phyloP scores from a whole-genome alignment of 2,888 invertebrate species.

The Monopis laevigella region DNA sequence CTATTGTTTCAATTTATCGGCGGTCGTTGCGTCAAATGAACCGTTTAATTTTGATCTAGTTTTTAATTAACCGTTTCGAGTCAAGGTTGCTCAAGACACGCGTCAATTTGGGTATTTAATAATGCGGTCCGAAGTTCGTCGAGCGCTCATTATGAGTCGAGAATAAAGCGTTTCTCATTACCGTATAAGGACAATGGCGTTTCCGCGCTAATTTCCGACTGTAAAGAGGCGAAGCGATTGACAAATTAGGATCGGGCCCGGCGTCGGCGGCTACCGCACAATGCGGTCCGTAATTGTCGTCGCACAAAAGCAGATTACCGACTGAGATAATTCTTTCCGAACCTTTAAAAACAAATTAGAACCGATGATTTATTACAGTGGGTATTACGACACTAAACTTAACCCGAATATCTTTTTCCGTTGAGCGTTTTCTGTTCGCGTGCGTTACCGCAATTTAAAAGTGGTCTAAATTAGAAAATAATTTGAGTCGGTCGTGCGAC shows the following conservation, averaged over 20 bases:
- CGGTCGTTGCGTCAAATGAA: constrained; percentile 41
- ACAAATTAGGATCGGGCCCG: too few species aligned
- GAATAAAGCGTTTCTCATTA: constrained; percentile 1
- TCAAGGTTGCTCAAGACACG: too few species aligned
- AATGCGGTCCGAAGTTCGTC: too few species aligned
- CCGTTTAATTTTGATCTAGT: constrained; percentile 44
- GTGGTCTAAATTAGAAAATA: constrained; percentile 65
- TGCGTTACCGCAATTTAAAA: constrained; percentile 61
- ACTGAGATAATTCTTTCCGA: constrained; percentile 51
- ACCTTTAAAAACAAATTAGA: constrained; percentile 67
- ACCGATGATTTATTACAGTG: constrained; percentile 54
- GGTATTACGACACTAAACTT: constrained; percentile 15
- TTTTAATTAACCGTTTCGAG: constrained; percentile 37
- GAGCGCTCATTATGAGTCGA: too few species aligned
- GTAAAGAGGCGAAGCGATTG: neutral
- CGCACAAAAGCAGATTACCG: constrained; percentile 55
- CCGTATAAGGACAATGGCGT: neutral
- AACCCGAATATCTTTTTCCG: constrained; percentile 44
- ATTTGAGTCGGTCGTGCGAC: constrained; percentile 32
- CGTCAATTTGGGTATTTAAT: too few species aligned
- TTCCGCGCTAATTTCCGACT: neutral
- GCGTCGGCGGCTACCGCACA: constrained; percentile 17
- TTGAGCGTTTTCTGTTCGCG: constrained; percentile 52
- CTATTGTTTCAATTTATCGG: constrained; percentile 43
- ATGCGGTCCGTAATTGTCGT: constrained; percentile 37